Evolutionary conservation across 2,113 vertebrate genomes (phyloP).

Genomic region (Zapornia atra): DNA sequence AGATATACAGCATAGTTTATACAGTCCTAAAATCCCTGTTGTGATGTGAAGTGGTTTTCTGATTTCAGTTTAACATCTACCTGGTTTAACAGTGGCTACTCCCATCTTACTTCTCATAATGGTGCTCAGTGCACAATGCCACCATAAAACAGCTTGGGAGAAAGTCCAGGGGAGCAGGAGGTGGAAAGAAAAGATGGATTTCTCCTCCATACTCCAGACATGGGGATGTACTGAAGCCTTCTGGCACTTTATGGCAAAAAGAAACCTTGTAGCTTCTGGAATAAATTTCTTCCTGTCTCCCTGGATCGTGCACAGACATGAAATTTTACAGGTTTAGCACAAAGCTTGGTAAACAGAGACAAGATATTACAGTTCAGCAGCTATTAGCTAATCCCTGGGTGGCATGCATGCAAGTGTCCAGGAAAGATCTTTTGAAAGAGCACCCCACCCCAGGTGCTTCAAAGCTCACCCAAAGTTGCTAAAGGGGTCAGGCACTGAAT

Average conservation of each 20-base stretch:
- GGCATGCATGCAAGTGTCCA: accelerated
- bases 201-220: neutral
- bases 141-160: neutral
- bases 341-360: neutral
- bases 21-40: neutral
- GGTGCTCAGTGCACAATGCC: neutral
- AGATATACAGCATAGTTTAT: accelerated
- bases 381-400: neutral
- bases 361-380: neutral
- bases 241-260: neutral
- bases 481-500: neutral
- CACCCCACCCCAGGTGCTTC: neutral
- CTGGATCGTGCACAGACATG: neutral
- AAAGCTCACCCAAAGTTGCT: neutral
- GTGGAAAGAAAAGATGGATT: neutral
- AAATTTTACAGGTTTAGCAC: neutral
- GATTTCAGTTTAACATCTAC: neutral
- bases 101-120: neutral
- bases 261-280: neutral
- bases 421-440: neutral
- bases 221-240: neutral
- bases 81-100: neutral
- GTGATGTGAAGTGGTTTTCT: neutral
- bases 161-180: neutral
- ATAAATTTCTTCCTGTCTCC: neutral